Base-by-base conservation (phyloP, 1,140 invertebrate species). In the Lasioglossum baleicum region DNA sequence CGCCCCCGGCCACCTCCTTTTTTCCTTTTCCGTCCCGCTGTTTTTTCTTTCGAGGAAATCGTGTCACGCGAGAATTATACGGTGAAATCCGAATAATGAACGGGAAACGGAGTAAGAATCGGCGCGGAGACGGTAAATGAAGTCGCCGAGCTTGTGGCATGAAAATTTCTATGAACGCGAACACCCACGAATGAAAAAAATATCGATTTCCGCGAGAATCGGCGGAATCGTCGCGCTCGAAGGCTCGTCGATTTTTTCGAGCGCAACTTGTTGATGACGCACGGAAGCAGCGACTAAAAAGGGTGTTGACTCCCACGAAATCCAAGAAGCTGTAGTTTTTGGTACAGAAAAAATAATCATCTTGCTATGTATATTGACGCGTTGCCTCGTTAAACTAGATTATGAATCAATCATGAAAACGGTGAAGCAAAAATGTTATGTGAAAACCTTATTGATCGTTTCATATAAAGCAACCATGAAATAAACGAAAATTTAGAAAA, bases 51-150 rank as follows among this genome's bases (percentile, higher is more conserved):
- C 66, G n/a, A 15, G 22, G 60, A 72, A 70, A 72, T 17, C 7
- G 15, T 56, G 68, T 20, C 68, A 56, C 68, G 44, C n/a, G 58
- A 31, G 2, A 44, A 8, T 72, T 77, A 44, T 20, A 42, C n/a
- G 31, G 69, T 7, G 75, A 64, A 53, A 60, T 63, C 13, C 20
- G n/a, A 69, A 51, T 26, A 63, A 63, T 8, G 31, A 35, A 53
- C 56, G 20, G n/a, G 22, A 35, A 69, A 69, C 15, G 17, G 20
- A 3, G 42, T 48, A 51, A 51, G 20, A 60, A 35, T 1, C 22
- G 51, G 11, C 35, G 13, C 4, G 15, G 17, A 0, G 48, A 48
- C 8, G 44, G 8, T 26, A 20, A 42, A 75, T 22, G 31, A 42
- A 65, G 44, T 65, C 61, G 64, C 44, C n/a, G 10, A 48, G 17